Evolutionary conservation across 1,140 invertebrate species (phyloP), one percentile per base, ranked within the genome.

Genomic region (Drosophila bifasciata): DNA sequence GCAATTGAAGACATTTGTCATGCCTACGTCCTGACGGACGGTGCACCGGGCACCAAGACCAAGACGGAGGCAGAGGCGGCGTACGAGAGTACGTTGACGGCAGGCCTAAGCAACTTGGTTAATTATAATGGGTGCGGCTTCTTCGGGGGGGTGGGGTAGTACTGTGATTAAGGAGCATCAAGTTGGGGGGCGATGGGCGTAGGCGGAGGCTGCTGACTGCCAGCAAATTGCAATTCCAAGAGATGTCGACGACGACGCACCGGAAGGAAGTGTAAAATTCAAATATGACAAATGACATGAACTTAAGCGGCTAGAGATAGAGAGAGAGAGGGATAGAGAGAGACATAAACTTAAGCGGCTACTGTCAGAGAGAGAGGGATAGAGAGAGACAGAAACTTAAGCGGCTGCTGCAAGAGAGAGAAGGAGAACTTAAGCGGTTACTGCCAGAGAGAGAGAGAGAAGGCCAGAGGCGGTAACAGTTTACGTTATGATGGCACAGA

Each of bases 221-320:
- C 51, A 43, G 43, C 83, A 83, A 83, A 85, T 88, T 88, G 83
- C 83, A 86, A 81, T 77, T 86, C 64, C 74, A 68, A 67, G 74
- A 64, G 74, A 74, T 4, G 32, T 13, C 32, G 32, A 36, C 32
- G 70, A 50, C 61, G 69, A 88, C 75, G 77, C 66, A 89, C 83
- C 83, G 84, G 83, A 88, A 88, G 83, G 83, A 88, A 88, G 83
- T 88, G 83, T 88, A 88, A 88, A 88, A 88, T 88, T 88, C 83
- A 88, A 88, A 88, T 88, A 88, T 88, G 83, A 88, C 83, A 88
- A 88, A 89, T 88, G 83, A 88, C 83, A 88, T 88, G 75, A 88
- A 88, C 83, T 88, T 88, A 88, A 88, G 79, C 84, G 84, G 71
- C 79, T 69, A 46, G 44, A 25, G 50, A 45, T 41, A 45, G 9